Conservation (phyloP, 2,113 vertebrate genomes). For the Rana temporaria region DNA sequence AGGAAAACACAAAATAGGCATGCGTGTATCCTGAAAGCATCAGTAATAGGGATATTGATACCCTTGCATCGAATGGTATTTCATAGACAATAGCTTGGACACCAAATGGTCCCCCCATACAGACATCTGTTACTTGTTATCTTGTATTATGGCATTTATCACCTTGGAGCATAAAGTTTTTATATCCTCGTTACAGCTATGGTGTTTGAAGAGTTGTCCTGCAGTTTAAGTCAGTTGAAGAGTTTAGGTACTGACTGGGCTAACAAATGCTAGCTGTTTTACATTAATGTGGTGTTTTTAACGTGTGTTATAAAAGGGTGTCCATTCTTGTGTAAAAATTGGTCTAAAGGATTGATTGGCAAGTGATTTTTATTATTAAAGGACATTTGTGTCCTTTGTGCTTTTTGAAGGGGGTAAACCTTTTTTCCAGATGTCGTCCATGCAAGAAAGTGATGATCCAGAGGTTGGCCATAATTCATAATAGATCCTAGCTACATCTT, state of each 20-base stretch:
- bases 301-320: background rate
- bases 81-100: too few species aligned
- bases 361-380: slow-evolving; percentile 33
- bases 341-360: background rate
- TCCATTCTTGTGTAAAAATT: background rate
- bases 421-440: background rate
- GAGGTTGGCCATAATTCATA: background rate
- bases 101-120: too few species aligned
- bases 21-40: too few species aligned
- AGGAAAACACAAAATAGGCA: too few species aligned
- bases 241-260: slow-evolving; percentile 8
- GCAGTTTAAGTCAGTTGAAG: slow-evolving; percentile 9
- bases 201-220: background rate
- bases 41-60: too few species aligned
- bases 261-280: slow-evolving; percentile 8
- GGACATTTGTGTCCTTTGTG: background rate
- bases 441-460: background rate
- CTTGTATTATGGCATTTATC: too few species aligned
- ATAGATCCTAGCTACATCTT: background rate
- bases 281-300: background rate
- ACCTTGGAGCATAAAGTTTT: too few species aligned
- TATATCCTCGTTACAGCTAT: slow-evolving; percentile 10
- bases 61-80: too few species aligned
- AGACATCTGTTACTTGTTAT: too few species aligned
- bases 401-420: background rate